Base-by-base conservation (phyloP, 64 coral and sea anemone species). In the Montipora efflorescens region DNA sequence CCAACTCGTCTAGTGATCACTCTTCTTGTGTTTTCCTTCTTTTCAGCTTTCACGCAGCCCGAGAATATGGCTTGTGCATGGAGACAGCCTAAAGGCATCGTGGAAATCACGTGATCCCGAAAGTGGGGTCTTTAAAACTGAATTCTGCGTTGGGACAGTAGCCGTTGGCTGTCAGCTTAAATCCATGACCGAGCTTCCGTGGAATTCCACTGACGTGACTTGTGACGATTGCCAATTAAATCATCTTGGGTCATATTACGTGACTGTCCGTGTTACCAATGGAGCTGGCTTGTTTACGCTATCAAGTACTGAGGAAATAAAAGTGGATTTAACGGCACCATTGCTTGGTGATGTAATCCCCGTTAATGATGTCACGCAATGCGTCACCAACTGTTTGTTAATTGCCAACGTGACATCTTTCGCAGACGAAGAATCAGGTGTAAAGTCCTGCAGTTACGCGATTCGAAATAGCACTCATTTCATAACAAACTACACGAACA, bases 91-190 rank as follows among this genome's bases (percentile, higher is more conserved):
- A 3, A 67, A 36, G 7, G 92, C 78, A 5, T 79, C 82, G 0
- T 98, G 97, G 97, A 93, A 91, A 48, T 91, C 87, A 49, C 53
- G 67, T 75, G 97, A 98, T 68, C 48, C 62, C 43, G 97, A 98
- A 28, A 98, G 97, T 70, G 78, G 43, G 18, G 36, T 98, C 19
- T 61, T 79, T 11, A 94, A 89, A 36, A 98, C 78, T 70, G 97
- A 98, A 75, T 98, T 94, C 20, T 96, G 97, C 50, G 28, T 78
- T 98, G 36, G 97, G 97, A 89, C 94, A 7, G 83, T 78, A n/a
- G 22, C 81, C 10, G 77, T 78, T 36, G 91, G 97, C 67, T 98
- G 97, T 49, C 97, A 98, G 76, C 51, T 96, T 44, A 85, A 93
- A 89, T 74, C 51, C n/a, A 98, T 98, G 94, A 82, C 80, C 47